Conservation (phyloP, 2,888 invertebrate species). For the Crossocerus cetratus region DNA sequence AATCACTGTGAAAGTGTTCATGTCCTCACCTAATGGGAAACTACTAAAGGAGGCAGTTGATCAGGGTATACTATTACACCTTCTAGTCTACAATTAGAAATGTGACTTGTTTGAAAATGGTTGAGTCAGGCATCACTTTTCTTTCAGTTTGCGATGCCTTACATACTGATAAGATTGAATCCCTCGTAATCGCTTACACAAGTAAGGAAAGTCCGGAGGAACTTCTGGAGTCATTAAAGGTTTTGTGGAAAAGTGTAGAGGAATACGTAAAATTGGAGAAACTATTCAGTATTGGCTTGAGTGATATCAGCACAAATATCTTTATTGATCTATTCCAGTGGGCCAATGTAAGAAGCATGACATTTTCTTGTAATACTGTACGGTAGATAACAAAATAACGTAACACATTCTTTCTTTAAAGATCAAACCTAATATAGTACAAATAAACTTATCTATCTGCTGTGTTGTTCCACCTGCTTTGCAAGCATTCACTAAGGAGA, state of each 20-base stretch:
- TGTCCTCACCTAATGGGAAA: slow-evolving; percentile 83
- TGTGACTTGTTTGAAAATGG: neutral
- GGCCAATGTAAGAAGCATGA: slow-evolving; percentile 79
- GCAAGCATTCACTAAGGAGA: slow-evolving; percentile 91
- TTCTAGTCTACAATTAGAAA: neutral
- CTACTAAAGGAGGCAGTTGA: slow-evolving; percentile 86
- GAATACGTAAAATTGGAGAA: slow-evolving; percentile 82
- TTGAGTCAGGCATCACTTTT: slow-evolving; percentile 28
- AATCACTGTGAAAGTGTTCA: slow-evolving; percentile 91
- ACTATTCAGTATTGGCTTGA: slow-evolving; percentile 86
- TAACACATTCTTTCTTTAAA: slow-evolving; percentile 62
- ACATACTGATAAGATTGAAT: slow-evolving; percentile 86
- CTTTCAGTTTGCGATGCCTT: slow-evolving; percentile 85
- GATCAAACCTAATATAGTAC: slow-evolving; percentile 91
- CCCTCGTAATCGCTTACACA: slow-evolving; percentile 89
- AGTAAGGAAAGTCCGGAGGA: slow-evolving; percentile 73
- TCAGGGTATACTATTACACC: slow-evolving; percentile 79
- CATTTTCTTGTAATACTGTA: neutral
- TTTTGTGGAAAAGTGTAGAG: slow-evolving; percentile 88
- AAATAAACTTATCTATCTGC: slow-evolving; percentile 94
- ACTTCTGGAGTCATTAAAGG: slow-evolving; percentile 79
- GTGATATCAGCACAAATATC: slow-evolving; percentile 91
- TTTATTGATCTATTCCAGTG: slow-evolving; percentile 87
- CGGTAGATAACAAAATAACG: neutral
- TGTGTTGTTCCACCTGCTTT: slow-evolving; percentile 96